Evolutionary conservation across 2,888 invertebrate species (phyloP).

Genomic region (Formica aserva): DNA sequence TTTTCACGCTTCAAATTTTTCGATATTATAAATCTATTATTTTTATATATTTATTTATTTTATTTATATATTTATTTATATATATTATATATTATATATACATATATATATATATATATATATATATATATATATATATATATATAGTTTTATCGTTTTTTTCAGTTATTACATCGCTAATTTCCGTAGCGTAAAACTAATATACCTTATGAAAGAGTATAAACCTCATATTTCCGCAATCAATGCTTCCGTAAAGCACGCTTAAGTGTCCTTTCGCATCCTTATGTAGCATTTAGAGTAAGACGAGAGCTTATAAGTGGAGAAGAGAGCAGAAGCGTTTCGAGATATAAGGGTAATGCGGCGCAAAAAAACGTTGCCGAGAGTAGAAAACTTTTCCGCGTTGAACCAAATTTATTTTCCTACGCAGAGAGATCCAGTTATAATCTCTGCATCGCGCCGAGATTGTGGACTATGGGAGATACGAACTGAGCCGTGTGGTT

Average conservation of each 20-base stretch:
- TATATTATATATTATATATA: no score
- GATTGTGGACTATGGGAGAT: constrained; percentile 34
- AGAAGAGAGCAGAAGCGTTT: constrained; percentile 26
- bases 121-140: neutral
- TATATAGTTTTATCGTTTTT: no score
- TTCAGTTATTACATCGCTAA: neutral
- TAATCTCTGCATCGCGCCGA: constrained; percentile 34
- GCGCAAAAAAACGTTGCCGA: constrained; percentile 33
- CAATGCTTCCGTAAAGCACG: neutral
- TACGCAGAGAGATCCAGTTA: constrained; percentile 44
- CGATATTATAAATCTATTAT: no score
- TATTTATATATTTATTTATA: no score
- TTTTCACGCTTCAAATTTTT: no score
- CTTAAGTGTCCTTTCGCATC: constrained; percentile 12
- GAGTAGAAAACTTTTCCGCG: constrained; percentile 38
- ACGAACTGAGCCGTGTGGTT: constrained; percentile 34
- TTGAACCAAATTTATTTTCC: constrained; percentile 47
- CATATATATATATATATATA: neutral
- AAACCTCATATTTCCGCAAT: constrained; percentile 20
- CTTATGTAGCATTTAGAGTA: constrained; percentile 38
- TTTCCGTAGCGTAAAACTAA: constrained; percentile 5
- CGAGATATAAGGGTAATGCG: constrained; percentile 31
- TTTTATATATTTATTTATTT: no score
- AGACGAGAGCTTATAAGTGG: constrained; percentile 31
- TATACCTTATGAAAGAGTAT: constrained; percentile 2